Conservation (phyloP, 2,888 invertebrate genomes). For the Entomobrya proxima region DNA sequence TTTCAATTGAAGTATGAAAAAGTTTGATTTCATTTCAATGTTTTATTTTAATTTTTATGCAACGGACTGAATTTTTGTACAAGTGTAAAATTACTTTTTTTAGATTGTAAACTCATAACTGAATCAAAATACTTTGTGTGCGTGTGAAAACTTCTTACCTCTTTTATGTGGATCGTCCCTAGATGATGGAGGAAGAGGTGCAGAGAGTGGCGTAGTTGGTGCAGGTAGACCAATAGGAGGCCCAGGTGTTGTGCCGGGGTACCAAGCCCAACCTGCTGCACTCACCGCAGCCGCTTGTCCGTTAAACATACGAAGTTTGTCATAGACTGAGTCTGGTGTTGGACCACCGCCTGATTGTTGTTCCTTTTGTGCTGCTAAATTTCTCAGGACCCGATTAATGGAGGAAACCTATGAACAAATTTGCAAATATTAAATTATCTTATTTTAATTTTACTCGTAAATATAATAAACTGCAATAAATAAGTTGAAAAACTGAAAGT, state of each 20-base stretch:
- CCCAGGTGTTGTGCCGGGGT: constrained; percentile 87
- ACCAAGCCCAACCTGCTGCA: constrained; percentile 88
- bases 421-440: too few species aligned
- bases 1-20: constrained; percentile 4
- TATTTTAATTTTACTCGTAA: too few species aligned
- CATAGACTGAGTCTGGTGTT: constrained; percentile 92
- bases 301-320: constrained; percentile 96
- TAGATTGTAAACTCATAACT: too few species aligned
- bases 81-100: too few species aligned
- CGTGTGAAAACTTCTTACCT: too few species aligned
- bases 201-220: constrained; percentile 78
- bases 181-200: constrained; percentile 79
- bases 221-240: constrained; percentile 82
- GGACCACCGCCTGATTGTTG: constrained; percentile 87
- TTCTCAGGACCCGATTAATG: constrained; percentile 97
- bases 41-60: too few species aligned
- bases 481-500: too few species aligned
- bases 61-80: too few species aligned
- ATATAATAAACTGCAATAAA: too few species aligned
- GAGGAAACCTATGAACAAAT: constrained; percentile 88
- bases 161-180: constrained; percentile 86
- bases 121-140: too few species aligned
- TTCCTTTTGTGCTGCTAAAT: constrained; percentile 97
- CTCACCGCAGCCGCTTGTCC: constrained; percentile 83
- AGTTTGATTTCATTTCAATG: too few species aligned